Evolutionary conservation across 1,140 invertebrate species (phyloP).

Genomic region (Drosophila azteca): DNA sequence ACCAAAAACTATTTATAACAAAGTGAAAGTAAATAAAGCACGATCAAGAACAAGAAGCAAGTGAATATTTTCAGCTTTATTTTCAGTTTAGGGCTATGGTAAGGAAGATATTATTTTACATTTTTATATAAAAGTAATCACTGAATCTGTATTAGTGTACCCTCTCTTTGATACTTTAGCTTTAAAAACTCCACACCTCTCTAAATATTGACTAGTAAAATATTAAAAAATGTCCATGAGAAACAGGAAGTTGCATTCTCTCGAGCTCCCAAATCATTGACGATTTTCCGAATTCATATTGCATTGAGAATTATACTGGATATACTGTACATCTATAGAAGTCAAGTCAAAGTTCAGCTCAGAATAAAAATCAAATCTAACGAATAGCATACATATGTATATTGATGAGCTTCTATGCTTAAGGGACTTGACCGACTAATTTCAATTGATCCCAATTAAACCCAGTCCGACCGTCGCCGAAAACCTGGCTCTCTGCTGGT

Average conservation of each 20-base stretch:
- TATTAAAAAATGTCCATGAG: too few species aligned
- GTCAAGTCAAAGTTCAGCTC: constrained; percentile 45
- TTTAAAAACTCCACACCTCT: neutral
- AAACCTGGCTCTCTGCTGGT: neutral
- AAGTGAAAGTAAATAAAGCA: constrained; percentile 13
- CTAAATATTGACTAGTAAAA: neutral
- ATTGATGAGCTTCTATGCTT: constrained; percentile 5
- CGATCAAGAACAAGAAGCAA: constrained; percentile 35
- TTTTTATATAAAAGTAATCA: neutral
- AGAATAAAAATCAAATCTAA: constrained; percentile 11
- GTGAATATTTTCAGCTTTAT: constrained; percentile 9
- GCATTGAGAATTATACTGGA: constrained; percentile 25
- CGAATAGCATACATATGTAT: neutral
- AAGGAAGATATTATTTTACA: constrained; percentile 17
- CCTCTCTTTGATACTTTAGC: too few species aligned
- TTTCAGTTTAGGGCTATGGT: constrained; percentile 23
- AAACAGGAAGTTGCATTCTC: too few species aligned
- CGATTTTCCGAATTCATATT: constrained; percentile 22
- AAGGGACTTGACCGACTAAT: constrained; percentile 51
- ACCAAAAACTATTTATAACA: constrained; percentile 1
- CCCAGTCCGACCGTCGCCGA: neutral
- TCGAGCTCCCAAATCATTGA: neutral
- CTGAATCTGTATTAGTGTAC: too few species aligned
- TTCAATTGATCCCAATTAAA: constrained; percentile 61
- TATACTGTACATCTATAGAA: constrained; percentile 19